A percentile compares a stretch with the other conserved stretches of the same genome.
Conservation (phyloP, 2,113 vertebrate species). For the Riparia riparia region DNA sequence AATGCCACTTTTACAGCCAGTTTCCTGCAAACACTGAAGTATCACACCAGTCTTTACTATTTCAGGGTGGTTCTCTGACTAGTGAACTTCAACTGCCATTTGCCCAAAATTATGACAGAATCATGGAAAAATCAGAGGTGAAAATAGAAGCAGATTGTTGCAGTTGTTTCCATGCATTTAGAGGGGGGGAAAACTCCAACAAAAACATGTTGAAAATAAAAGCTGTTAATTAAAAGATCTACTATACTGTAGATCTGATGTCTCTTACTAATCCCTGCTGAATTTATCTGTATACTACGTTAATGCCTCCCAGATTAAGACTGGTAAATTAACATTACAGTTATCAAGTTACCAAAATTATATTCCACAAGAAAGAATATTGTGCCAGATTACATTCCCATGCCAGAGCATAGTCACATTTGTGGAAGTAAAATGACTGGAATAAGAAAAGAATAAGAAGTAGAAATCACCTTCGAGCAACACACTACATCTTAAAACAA, state of each 20-base stretch:
- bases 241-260: not conserved
- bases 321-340: not conserved
- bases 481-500: not conserved
- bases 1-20: not conserved
- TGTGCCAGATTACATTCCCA: not conserved
- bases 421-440: not conserved
- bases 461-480: not conserved
- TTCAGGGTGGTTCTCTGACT: not conserved
- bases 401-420: not conserved
- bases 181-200: fast-evolving
- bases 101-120: not conserved
- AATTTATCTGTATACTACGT: not conserved
- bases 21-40: not conserved
- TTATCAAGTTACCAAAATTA: not conserved
- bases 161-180: not conserved
- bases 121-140: not conserved
- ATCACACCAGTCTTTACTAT: not conserved
- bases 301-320: not conserved
- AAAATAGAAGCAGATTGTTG: not conserved
- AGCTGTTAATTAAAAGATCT: not conserved
- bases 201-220: not conserved
- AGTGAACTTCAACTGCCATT: not conserved
- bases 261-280: not conserved
- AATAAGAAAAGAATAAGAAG: not conserved
- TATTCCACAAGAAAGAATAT: not conserved